Percentiles rank a stretch among this genome's conserved stretches.
Evolutionary conservation across 1,140 invertebrate species (phyloP).

Genomic region (Centruroides vittatus): DNA sequence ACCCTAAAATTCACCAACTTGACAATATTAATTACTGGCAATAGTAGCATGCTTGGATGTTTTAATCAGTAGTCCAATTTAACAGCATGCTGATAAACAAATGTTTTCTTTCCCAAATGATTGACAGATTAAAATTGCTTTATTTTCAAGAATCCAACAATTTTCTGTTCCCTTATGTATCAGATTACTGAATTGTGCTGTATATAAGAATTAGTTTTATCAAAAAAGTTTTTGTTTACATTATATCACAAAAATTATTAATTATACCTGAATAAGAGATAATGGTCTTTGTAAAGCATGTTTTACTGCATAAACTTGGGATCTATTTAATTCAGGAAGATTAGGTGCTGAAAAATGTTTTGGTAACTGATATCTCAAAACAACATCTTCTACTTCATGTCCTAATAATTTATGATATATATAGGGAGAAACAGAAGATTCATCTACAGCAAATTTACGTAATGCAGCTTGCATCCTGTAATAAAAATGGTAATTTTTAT

Average conservation of each 20-base stretch:
- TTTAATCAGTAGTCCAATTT: too few relatives aligned
- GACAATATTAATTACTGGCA: too few relatives aligned
- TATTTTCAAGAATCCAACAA: too few relatives aligned
- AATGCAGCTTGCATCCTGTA: slow-evolving; percentile 87
- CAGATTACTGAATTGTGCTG: too few relatives aligned
- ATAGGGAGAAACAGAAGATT: slow-evolving; percentile 88
- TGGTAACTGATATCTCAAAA: slow-evolving; percentile 76
- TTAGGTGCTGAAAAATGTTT: slow-evolving; percentile 96
- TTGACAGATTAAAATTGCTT: too few relatives aligned
- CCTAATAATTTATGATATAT: slow-evolving; percentile 94
- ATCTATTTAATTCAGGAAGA: slow-evolving; percentile 79
- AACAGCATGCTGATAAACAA: too few relatives aligned
- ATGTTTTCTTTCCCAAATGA: too few relatives aligned
- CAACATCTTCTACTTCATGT: slow-evolving; percentile 90
- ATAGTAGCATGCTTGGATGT: too few relatives aligned
- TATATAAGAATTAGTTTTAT: too few relatives aligned
- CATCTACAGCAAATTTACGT: slow-evolving; percentile 90
- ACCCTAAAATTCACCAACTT: too few relatives aligned
- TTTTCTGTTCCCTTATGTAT: too few relatives aligned
- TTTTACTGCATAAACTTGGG: slow-evolving; percentile 94
- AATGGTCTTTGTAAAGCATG: slow-evolving; percentile 93
- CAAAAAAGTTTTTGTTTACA: too few relatives aligned
- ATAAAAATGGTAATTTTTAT: slow-evolving; percentile 6
- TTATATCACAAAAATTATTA: not conserved
- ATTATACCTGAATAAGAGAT: slow-evolving; percentile 76